Evolutionary conservation across 2,113 vertebrate species (phyloP).

Genomic region (Lutjanus erythropterus): DNA sequence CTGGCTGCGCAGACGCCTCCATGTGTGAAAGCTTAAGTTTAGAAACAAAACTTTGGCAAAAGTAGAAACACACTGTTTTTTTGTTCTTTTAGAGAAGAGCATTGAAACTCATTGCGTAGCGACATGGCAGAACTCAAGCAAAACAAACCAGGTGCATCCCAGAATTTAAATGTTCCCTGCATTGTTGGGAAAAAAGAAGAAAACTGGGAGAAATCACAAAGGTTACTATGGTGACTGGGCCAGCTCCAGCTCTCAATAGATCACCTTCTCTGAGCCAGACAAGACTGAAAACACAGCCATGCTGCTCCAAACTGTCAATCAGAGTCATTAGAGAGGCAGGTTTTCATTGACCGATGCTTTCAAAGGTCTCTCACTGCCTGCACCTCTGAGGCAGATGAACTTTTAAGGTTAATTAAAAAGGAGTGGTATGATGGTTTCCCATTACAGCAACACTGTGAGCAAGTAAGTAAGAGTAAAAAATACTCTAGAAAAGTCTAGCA

Average conservation of each 20-base stretch:
- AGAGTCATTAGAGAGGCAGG: constrained; percentile 41
- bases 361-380: neutral
- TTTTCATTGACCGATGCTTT: constrained; percentile 27
- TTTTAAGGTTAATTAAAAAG: constrained; percentile 42
- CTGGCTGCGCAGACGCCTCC: constrained; percentile 12
- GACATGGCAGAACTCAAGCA: constrained; percentile 17
- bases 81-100: neutral
- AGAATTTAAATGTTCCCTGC: constrained; percentile 41
- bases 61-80: neutral
- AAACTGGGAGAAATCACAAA: constrained; percentile 57
- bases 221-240: constrained; percentile 62
- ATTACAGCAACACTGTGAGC: constrained; percentile 11
- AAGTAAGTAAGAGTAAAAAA: no score
- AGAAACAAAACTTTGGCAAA: constrained; percentile 38
- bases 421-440: constrained; percentile 9
- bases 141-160: constrained; percentile 46
- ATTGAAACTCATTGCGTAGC: neutral
- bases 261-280: constrained; percentile 46
- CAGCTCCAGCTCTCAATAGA: constrained; percentile 50
- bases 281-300: constrained; percentile 48
- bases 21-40: constrained; percentile 47
- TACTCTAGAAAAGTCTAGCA: no score
- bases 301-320: constrained; percentile 44
- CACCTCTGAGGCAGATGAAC: constrained; percentile 16
- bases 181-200: constrained; percentile 21